Evolutionary conservation across 2,113 vertebrate species (phyloP).

Genomic region (Plestiodon gilberti): DNA sequence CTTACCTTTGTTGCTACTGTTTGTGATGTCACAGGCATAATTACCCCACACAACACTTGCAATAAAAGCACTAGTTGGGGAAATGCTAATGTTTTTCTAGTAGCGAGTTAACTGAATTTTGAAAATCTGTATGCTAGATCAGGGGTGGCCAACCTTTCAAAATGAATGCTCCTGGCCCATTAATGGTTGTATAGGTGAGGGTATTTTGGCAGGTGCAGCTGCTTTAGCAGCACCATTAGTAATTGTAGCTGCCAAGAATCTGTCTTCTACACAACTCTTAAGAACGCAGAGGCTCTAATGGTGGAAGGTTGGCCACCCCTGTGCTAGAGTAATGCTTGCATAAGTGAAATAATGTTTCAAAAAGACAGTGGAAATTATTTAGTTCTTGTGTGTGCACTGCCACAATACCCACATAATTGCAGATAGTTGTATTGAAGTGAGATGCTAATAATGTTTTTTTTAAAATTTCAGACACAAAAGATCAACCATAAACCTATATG

Average conservation of each 20-base stretch:
- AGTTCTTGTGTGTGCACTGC: conserved; percentile 38
- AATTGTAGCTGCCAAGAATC: too few relatives aligned
- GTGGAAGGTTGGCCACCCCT: too few relatives aligned
- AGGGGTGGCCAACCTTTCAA: too few relatives aligned
- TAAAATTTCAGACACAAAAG: conserved; percentile 32
- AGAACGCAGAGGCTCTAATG: too few relatives aligned
- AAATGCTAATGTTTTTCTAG: neutral
- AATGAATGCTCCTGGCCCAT: too few relatives aligned
- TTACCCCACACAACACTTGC: neutral
- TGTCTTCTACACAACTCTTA: too few relatives aligned
- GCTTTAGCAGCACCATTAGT: too few relatives aligned
- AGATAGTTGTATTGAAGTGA: conserved; percentile 32
- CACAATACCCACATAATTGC: neutral
- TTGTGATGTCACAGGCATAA: neutral
- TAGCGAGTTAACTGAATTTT: neutral
- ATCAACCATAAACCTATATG: conserved; percentile 16
- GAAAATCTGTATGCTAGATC: too few relatives aligned
- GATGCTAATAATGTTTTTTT: conserved; percentile 48
- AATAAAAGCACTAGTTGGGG: neutral
- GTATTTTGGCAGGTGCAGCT: too few relatives aligned
- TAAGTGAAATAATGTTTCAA: conserved; percentile 7
- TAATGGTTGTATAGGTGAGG: too few relatives aligned
- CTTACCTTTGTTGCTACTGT: too few relatives aligned
- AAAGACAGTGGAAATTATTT: conserved; percentile 31
- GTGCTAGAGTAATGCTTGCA: conserved; percentile 4